Base-by-base conservation (phyloP, 2,113 vertebrate genomes). In the Danionella cerebrum region DNA sequence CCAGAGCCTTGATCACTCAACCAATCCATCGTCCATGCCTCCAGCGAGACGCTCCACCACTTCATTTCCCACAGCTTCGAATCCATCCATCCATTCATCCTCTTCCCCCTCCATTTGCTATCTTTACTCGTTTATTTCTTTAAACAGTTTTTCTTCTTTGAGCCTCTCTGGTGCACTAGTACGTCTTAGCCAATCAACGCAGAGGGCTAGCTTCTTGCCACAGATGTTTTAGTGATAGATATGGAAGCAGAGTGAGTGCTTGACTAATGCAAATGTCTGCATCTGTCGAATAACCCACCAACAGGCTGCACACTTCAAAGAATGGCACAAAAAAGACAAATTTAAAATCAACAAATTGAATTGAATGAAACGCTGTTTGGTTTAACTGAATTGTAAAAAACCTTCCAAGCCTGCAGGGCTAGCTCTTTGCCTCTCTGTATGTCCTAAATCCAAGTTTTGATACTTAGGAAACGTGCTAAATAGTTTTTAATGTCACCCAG, bases 141-240 rank as follows among this genome's bases (percentile, higher is more conserved):
- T 45, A 45, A 60, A 38, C 39, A 60, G 25, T 60, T 60, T 45
- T 39, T 60, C 9, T 5, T 41, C 36, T 42, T 36, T 24, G 14
- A 12, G 38, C 39, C 24, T 44, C 38, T 60, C 10, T 60, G 39
- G 14, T 31, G 25, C 39, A 9, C 57, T 25, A 31, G 44, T 45
- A 60, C 21, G 39, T 19, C 57, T 60, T 21, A 60, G 27, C 55
- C 55, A 59, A 42, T 59, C 55, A 42, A 27, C 55, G 41, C 38
- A 59, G 29, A 42, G 24, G 13, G 29, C 14, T 3, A 13, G 41
- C 31, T 60, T 60, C 25, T 39, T 60, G 39, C 10, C 39, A 60
- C 39, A 4, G 42, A 44, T 6, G 29, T 44, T 44, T 60, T 25
- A 29, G 39, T 60, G 25, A 60, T 60, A 45, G 25, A 60, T 11